Evolutionary conservation across 1,140 invertebrate genomes (phyloP).

Genomic region (Zaprionus capensis): DNA sequence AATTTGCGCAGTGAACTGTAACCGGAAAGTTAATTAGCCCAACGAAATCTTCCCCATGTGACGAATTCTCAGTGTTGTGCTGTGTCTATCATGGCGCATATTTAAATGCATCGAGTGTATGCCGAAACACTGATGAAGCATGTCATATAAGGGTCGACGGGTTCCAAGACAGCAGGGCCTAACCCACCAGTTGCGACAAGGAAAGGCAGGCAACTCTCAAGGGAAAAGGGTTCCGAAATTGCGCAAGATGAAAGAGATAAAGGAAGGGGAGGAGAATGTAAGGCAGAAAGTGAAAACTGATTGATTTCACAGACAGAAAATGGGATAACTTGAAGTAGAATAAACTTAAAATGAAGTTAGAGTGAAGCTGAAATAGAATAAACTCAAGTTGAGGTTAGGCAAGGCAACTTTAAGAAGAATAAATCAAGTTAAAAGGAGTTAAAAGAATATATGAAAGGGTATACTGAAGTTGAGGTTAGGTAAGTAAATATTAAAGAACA

Average conservation of each 20-base stretch:
- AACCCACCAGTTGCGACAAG: neutral
- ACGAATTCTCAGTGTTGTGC: neutral
- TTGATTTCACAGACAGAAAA: constrained; percentile 5
- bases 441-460: too few species aligned
- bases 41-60: constrained; percentile 49
- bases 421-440: too few species aligned
- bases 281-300: constrained; percentile 11
- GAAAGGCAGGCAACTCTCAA: constrained; percentile 35
- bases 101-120: constrained; percentile 25
- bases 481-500: too few species aligned
- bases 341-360: neutral
- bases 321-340: neutral
- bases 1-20: constrained; percentile 77
- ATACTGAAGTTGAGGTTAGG: too few species aligned
- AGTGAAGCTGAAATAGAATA: too few species aligned
- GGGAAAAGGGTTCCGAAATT: constrained; percentile 55
- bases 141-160: constrained; percentile 61
- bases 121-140: constrained; percentile 35
- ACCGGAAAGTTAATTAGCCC: constrained; percentile 80
- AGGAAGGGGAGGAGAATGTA: neutral
- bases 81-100: constrained; percentile 16
- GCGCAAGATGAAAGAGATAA: neutral
- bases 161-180: constrained; percentile 1
- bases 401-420: too few species aligned
- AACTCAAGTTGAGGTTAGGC: too few species aligned